Conservation (phyloP, 2,113 vertebrate genomes). For the Pituophis catenifer region DNA sequence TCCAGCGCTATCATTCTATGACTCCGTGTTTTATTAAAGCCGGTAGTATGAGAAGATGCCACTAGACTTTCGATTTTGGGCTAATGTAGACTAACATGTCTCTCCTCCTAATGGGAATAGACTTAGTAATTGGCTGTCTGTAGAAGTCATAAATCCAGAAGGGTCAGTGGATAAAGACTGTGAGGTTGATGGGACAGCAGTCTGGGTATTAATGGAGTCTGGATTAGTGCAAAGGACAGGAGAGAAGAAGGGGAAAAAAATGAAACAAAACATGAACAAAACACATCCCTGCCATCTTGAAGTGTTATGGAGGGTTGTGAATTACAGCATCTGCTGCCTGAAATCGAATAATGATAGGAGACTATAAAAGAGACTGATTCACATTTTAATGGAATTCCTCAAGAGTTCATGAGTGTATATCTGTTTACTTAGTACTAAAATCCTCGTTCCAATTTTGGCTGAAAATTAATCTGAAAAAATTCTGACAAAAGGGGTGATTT, state of each 20-base stretch:
- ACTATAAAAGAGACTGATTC: not conserved
- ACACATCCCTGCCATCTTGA: not conserved
- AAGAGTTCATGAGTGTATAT: not conserved
- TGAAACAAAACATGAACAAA: not conserved
- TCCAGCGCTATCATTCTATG: not conserved
- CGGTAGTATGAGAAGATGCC: not conserved
- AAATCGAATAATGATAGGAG: not conserved
- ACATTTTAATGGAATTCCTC: not conserved
- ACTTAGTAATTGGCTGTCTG: not conserved
- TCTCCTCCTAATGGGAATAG: not conserved
- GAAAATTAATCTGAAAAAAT: not conserved
- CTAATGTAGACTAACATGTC: not conserved
- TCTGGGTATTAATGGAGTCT: not conserved
- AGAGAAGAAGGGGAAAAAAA: not conserved
- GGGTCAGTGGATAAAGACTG: not conserved
- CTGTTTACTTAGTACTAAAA: not conserved
- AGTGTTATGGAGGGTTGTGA: not conserved
- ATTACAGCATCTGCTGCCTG: not conserved
- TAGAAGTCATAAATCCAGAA: not conserved
- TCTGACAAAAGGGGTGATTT: not conserved
- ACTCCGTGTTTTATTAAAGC: not conserved
- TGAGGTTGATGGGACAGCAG: not conserved
- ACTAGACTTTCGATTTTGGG: not conserved
- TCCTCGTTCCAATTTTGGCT: not conserved
- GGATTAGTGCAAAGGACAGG: not conserved